phyloP scores from a whole-genome alignment of 2,888 invertebrate genomes.

The Diogma glabrata region DNA sequence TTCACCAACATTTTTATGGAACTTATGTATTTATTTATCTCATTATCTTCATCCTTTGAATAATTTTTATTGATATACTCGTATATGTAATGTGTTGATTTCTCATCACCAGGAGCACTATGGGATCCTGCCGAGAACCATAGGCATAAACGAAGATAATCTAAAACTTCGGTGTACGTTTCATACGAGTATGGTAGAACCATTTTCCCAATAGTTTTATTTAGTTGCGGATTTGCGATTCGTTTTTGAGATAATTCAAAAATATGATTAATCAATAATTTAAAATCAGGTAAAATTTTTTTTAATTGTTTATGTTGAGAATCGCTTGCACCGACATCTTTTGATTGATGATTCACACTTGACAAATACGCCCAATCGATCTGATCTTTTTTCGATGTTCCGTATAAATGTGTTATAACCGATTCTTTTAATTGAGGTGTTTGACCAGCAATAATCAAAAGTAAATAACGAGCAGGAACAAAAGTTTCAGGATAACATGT shows the following conservation, averaged over 20 bases:
- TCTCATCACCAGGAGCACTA: conserved; percentile 46
- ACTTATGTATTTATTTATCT: conserved; percentile 52
- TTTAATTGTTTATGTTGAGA: conserved; percentile 33
- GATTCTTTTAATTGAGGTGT: conserved; percentile 35
- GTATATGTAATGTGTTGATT: conserved; percentile 49
- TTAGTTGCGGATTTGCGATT: conserved; percentile 45
- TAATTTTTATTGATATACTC: conserved; percentile 46
- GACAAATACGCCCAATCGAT: conserved; percentile 36
- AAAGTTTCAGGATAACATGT: conserved; percentile 72
- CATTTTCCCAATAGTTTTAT: conserved; percentile 51
- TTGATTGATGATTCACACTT: conserved; percentile 36
- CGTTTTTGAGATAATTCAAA: conserved; percentile 53
- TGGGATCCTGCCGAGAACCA: conserved; percentile 48
- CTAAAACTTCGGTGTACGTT: conserved; percentile 62
- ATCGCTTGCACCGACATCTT: conserved; percentile 17
- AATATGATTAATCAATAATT: conserved; percentile 58
- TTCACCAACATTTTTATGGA: conserved; percentile 54
- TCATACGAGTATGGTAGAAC: conserved; percentile 58
- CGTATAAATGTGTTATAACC: conserved; percentile 46
- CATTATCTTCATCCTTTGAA: conserved; percentile 40
- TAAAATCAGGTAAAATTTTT: conserved; percentile 57
- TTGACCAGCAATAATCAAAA: conserved; percentile 75
- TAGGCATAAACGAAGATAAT: conserved; percentile 70
- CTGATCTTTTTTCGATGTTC: conserved; percentile 47
- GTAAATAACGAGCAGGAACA: conserved; percentile 67